Percentiles rank a stretch among this genome's conserved stretches.
Evolutionary conservation across 2,113 vertebrate species (phyloP).

Genomic region (Eclectus roratus): DNA sequence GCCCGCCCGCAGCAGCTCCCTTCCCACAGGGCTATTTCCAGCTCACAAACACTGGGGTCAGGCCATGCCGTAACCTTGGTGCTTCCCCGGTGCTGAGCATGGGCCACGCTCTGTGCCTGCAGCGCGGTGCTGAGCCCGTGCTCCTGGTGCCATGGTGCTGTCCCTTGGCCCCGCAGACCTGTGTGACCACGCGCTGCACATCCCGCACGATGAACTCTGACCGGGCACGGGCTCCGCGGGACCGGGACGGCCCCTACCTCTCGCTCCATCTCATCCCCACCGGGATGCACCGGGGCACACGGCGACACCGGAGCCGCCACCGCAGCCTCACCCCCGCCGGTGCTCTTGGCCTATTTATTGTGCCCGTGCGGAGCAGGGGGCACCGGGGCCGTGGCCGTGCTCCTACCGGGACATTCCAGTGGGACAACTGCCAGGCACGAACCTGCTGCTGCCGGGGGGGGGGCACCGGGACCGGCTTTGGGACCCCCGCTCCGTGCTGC

Average conservation of each 20-base stretch:
- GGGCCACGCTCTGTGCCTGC: background rate
- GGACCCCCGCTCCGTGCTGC: background rate
- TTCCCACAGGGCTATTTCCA: slow-evolving; percentile 2
- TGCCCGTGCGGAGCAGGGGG: fast-evolving
- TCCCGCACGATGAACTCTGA: slow-evolving; percentile 91
- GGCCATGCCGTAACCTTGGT: background rate
- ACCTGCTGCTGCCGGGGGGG: background rate
- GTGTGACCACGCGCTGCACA: slow-evolving; percentile 91
- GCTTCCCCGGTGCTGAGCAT: background rate
- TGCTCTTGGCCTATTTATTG: background rate
- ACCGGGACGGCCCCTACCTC: background rate
- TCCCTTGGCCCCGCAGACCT: slow-evolving; percentile 80
- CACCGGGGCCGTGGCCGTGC: fast-evolving
- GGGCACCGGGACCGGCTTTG: background rate
- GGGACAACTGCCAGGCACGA: background rate
- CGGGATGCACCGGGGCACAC: fast-evolving
- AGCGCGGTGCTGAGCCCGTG: background rate
- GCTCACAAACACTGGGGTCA: background rate
- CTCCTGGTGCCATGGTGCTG: too few relatives aligned
- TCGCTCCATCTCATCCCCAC: fast-evolving
- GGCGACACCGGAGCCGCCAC: fast-evolving
- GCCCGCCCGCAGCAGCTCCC: background rate
- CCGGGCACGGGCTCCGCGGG: background rate
- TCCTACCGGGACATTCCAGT: fast-evolving
- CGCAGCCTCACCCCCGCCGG: fast-evolving